Evolutionary conservation across 2,888 invertebrate species (phyloP), one percentile per base, ranked within the genome.

Genomic region (Caenorhabditis afra): DNA sequence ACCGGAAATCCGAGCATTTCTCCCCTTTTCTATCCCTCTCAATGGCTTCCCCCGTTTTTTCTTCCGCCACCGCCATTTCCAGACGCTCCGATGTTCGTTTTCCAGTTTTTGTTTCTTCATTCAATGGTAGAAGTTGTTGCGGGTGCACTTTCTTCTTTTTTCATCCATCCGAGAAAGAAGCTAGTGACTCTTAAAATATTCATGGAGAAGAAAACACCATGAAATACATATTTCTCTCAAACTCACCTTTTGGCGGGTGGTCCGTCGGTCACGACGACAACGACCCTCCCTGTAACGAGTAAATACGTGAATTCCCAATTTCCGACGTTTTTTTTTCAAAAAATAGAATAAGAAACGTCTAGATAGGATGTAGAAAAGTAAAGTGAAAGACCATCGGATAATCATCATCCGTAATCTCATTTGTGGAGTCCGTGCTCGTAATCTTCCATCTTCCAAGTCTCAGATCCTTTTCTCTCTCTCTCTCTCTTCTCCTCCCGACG

Each of bases 1-100:
- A 76, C 67, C 67, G 62, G 67, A 67, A 76, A 76, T 76, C 67
- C 61, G 67, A 67, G 62, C 49, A 67, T 76, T 76, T 74, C 55
- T 20, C 53, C 61, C 49, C 53, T 74, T 66, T 59, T 74, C 59
- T 65, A 22, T 50, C 18, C 44, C 22, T 35, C 29, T 41, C 45
- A 20, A 44, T 65, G 12, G 12, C 29, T 29, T 29, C 29, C 29
- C n/a, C 20, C 18, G 10, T 58, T 44, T 39, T 50, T 20, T 16
- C 23, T 44, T 39, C 23, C n/a, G n/a, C 45, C 45, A 39, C 41
- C 55, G 59, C 44, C 59, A 59, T 59, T 68, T 70, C 45, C 52
- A 61, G 29, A 29, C 29, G 29, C 29, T 29, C 29, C 45, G 53
- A 61, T 62, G 61, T 71, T 71, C 62, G 20, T 2, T 50, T 50